A percentile compares a stretch with the other conserved stretches of the same genome.
Conservation (phyloP, 2,113 vertebrate species). For the Megalops atlanticus region DNA sequence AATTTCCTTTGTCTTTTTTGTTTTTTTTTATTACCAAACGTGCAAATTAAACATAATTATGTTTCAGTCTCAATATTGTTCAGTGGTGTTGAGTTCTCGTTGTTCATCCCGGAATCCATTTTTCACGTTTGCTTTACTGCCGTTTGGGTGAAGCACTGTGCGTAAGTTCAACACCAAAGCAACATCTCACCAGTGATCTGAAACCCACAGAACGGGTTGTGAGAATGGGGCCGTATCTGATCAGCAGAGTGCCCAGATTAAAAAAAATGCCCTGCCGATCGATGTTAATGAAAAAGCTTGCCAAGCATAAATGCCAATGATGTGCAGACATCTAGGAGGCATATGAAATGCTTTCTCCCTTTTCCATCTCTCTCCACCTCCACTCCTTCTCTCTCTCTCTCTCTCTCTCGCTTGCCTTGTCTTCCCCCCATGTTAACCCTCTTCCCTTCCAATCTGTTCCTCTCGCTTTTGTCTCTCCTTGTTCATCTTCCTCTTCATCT, state of each 20-base stretch:
- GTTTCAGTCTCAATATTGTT: constrained; percentile 34
- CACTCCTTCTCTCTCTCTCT: background rate
- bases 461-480: background rate
- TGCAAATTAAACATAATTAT: constrained; percentile 49
- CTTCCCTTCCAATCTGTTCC: background rate
- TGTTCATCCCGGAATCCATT: background rate
- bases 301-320: background rate
- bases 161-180: background rate
- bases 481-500: constrained; percentile 47
- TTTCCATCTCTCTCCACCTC: background rate
- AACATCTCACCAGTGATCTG: no score
- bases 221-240: background rate
- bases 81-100: constrained; percentile 52
- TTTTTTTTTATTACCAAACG: constrained; percentile 34
- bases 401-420: no score
- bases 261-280: background rate
- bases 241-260: background rate
- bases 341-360: background rate
- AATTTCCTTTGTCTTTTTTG: constrained; percentile 27
- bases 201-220: no score
- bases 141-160: background rate
- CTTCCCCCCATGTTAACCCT: constrained; percentile 26
- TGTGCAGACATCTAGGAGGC: background rate
- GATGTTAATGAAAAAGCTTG: background rate
- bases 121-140: background rate